A percentile compares a stretch with the other conserved stretches of the same genome.
These are phyloP conservation scores for Drosophila sp. DNA, from an alignment of 1,140 invertebrate genomes.

Conservation along the genomic window DNA sequence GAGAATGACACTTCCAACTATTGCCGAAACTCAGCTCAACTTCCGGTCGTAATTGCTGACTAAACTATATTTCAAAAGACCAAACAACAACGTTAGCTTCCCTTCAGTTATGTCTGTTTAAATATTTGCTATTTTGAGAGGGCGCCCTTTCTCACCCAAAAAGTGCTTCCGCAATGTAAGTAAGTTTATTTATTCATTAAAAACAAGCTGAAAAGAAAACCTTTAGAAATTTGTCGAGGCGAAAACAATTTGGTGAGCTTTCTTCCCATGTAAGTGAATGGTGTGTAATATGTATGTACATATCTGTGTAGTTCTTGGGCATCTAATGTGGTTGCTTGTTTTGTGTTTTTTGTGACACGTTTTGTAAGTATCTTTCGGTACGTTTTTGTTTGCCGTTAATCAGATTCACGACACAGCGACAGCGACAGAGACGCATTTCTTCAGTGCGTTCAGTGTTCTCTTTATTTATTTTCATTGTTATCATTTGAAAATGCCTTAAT, in stretches of 20 bases:
- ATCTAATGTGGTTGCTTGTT: slow-evolving; percentile 47
- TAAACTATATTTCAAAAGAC: background rate
- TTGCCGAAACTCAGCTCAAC: background rate
- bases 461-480: slow-evolving; percentile 75
- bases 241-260: slow-evolving; percentile 2
- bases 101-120: background rate
- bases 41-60: background rate
- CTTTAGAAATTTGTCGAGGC: background rate
- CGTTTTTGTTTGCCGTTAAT: slow-evolving; percentile 66
- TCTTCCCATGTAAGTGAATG: background rate
- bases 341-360: slow-evolving; percentile 69
- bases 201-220: background rate
- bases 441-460: slow-evolving; percentile 47
- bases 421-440: slow-evolving; percentile 50
- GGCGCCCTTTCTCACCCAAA: background rate
- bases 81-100: background rate
- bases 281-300: too few relatives aligned
- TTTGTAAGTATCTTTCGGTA: slow-evolving; percentile 43
- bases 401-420: slow-evolving; percentile 60
- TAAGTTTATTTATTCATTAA: slow-evolving; percentile 11
- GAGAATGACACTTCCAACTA: background rate
- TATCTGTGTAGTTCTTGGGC: slow-evolving; percentile 29
- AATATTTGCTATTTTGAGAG: slow-evolving; percentile 5
- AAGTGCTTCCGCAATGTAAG: slow-evolving; percentile 8
- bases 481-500: slow-evolving; percentile 81